phyloP scores from a whole-genome alignment of 2,888 invertebrate species.

The Drosophila paranaensis region DNA sequence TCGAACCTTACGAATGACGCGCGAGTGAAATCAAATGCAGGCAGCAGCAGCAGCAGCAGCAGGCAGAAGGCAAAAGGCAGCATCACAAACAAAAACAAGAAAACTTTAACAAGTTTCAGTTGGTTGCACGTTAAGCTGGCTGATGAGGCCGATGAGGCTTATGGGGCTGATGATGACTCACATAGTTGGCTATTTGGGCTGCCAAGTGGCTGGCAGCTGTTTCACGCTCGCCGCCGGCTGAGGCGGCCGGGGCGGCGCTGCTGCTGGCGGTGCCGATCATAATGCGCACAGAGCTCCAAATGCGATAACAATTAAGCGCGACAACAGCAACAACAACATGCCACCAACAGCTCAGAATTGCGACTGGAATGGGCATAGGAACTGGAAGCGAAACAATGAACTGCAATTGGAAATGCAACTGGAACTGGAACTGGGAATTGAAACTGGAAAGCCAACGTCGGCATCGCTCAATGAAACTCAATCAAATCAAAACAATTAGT shows the following conservation, averaged over 20 bases:
- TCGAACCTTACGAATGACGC: slow-evolving; percentile 18
- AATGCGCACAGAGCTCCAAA: slow-evolving; percentile 47
- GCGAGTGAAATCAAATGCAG: slow-evolving; percentile 44
- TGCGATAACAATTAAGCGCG: slow-evolving; percentile 62
- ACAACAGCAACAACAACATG: slow-evolving; percentile 70
- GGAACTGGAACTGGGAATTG: slow-evolving; percentile 15
- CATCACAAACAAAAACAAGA: slow-evolving; percentile 8
- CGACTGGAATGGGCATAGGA: slow-evolving; percentile 48
- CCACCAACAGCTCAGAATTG: slow-evolving; percentile 69
- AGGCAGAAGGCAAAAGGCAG: slow-evolving; percentile 17
- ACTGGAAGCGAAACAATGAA: slow-evolving; percentile 26
- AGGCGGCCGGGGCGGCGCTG: not conserved
- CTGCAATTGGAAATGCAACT: slow-evolving; percentile 1
- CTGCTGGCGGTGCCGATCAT: slow-evolving; percentile 46
- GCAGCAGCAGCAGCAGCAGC: slow-evolving; percentile 2
- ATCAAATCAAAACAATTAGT: slow-evolving; percentile 74
- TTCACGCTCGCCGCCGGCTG: slow-evolving; percentile 38
- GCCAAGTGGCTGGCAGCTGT: slow-evolving; percentile 65
- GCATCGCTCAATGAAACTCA: slow-evolving; percentile 71
- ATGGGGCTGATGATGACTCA: slow-evolving; percentile 61
- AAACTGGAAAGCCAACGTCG: slow-evolving; percentile 28
- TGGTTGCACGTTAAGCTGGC: slow-evolving; percentile 35
- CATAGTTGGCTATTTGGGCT: slow-evolving; percentile 80
- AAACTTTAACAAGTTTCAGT: slow-evolving; percentile 47
- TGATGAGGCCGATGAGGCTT: slow-evolving; percentile 13